A percentile compares a stretch with the other conserved stretches of the same genome.
Evolutionary conservation across 1,140 invertebrate species (phyloP).

Genomic region (Araneus ventricosus): DNA sequence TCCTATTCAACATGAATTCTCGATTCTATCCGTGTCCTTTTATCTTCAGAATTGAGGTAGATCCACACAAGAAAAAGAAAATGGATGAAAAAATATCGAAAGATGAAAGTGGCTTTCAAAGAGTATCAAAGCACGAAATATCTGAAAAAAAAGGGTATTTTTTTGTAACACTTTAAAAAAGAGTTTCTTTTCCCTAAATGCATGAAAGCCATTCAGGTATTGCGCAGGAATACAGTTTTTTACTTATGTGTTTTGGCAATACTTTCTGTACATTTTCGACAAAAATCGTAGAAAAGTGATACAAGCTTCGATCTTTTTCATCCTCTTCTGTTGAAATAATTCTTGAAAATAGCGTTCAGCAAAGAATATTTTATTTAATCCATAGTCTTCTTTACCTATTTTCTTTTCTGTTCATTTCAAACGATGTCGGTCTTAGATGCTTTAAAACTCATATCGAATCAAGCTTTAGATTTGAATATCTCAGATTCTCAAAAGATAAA

Average conservation of each 20-base stretch:
- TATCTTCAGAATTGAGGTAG: too few species aligned
- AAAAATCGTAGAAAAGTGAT: not conserved
- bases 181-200: too few species aligned
- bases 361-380: too few species aligned
- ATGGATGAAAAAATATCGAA: too few species aligned
- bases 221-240: slow-evolving; percentile 16
- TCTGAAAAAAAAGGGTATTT: too few species aligned
- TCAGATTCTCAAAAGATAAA: not conserved
- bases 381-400: too few species aligned
- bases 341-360: slow-evolving; percentile 35
- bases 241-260: not conserved
- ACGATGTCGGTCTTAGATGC: slow-evolving; percentile 44
- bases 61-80: too few species aligned
- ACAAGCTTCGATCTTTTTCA: not conserved
- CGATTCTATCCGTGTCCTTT: slow-evolving; percentile 10
- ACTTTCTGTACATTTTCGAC: slow-evolving; percentile 20
- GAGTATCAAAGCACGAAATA: too few species aligned
- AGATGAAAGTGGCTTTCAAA: too few species aligned
- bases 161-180: too few species aligned
- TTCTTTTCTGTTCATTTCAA: not conserved
- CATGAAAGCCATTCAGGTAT: slow-evolving; percentile 46
- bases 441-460: slow-evolving; percentile 46
- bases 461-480: slow-evolving; percentile 51
- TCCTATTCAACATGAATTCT: slow-evolving; percentile 2
- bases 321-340: not conserved